Percentiles rank a stretch among this genome's conserved stretches.
These are phyloP conservation scores for Dynastes grantii DNA, from an alignment of 2,888 invertebrate species.

Conservation along the genomic window DNA sequence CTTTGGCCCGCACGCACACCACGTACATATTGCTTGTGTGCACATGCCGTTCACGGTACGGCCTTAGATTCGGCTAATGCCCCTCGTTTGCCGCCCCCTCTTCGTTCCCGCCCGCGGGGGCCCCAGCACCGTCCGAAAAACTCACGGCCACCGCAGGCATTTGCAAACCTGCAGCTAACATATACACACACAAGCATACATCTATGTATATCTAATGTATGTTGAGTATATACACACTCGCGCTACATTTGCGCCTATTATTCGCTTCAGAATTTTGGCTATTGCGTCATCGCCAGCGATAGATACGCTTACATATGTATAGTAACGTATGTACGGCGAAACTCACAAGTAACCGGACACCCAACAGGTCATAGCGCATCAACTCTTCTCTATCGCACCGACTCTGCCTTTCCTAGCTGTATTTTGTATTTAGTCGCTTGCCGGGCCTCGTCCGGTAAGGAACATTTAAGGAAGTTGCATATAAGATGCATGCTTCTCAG, in stretches of 20 bases:
- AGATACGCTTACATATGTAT: slow-evolving; percentile 29
- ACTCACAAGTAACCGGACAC: too few species aligned
- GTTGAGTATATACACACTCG: slow-evolving; percentile 6
- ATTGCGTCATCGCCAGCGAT: slow-evolving; percentile 56
- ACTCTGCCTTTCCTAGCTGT: too few species aligned
- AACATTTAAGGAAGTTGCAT: too few species aligned
- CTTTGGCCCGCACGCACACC: slow-evolving; percentile 61
- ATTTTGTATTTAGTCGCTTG: too few species aligned
- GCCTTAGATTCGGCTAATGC: slow-evolving; percentile 79
- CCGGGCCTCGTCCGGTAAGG: too few species aligned
- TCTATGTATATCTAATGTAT: slow-evolving; percentile 38
- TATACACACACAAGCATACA: slow-evolving; percentile 23
- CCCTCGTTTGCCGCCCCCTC: slow-evolving; percentile 74
- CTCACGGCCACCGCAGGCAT: slow-evolving; percentile 58
- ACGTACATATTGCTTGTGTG: slow-evolving; percentile 64
- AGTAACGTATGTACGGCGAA: neutral
- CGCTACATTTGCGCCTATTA: slow-evolving; percentile 55
- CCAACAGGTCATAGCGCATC: too few species aligned
- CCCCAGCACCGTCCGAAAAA: slow-evolving; percentile 52
- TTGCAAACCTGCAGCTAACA: slow-evolving; percentile 64
- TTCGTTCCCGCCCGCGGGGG: slow-evolving; percentile 59
- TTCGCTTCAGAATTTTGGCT: slow-evolving; percentile 56
- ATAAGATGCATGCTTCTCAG: too few species aligned
- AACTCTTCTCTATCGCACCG: too few species aligned
- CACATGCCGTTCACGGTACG: slow-evolving; percentile 71